phyloP scores from a whole-genome alignment of 2,797 vertebrate species.

The Lepilemur septentrionalis region DNA sequence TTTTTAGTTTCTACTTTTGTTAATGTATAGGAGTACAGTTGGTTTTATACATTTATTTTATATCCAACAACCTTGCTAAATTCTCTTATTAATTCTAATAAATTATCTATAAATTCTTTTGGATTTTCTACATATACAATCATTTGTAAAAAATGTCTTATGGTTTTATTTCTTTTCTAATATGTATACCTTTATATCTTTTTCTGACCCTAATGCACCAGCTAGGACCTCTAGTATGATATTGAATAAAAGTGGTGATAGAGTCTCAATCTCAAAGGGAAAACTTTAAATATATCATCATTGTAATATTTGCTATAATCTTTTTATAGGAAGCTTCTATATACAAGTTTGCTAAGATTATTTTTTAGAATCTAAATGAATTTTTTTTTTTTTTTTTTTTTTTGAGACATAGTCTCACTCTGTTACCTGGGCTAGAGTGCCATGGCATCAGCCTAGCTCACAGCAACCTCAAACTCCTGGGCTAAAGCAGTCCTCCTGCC shows the following conservation, averaged over 20 bases:
- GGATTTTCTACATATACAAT: neutral
- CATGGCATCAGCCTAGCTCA: too few relatives aligned
- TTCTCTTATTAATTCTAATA: neutral
- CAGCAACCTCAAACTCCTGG: too few relatives aligned
- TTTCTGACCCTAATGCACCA: neutral
- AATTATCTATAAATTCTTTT: slow-evolving; percentile 14
- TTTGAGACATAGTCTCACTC: too few relatives aligned
- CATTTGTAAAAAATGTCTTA: neutral
- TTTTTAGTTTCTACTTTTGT: slow-evolving; percentile 27
- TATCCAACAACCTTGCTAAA: neutral
- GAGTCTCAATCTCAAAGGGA: neutral
- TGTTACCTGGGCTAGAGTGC: too few relatives aligned
- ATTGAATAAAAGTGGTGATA: neutral
- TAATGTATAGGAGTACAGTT: neutral
- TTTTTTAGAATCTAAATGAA: neutral
- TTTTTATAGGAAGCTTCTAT: neutral
- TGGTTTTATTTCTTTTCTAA: slow-evolving; percentile 1
- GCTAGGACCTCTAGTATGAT: neutral
- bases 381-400: too few relatives aligned
- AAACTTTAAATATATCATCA: neutral
- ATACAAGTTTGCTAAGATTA: neutral
- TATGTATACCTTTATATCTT: neutral
- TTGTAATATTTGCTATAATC: neutral
- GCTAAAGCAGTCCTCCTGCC: too few relatives aligned
- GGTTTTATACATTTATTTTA: slow-evolving; percentile 19